Evolutionary conservation across 2,797 vertebrate species (phyloP).

Genomic region (Nothura maculosa): DNA sequence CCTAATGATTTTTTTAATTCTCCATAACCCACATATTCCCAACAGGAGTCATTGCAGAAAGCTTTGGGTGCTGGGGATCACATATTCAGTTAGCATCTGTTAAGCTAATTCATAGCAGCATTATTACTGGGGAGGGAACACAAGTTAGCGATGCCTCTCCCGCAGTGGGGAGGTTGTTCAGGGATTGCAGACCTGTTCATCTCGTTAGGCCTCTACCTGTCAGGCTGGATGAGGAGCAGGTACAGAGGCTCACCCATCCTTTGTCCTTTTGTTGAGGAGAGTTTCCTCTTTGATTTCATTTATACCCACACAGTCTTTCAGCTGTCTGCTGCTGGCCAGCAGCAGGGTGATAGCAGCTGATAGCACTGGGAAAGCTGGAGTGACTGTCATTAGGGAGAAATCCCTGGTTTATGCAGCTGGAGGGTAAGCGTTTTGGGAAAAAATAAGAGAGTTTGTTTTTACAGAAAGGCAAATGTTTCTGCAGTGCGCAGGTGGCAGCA

Average conservation of each 20-base stretch:
- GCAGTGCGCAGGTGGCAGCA: background rate
- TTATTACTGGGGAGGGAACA: background rate
- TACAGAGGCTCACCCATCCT: background rate
- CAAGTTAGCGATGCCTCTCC: background rate
- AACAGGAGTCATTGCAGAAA: background rate
- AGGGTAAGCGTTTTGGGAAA: background rate
- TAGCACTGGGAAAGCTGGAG: background rate
- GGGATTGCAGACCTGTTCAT: background rate
- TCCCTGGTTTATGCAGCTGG: background rate
- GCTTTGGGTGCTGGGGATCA: background rate
- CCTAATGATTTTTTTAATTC: background rate
- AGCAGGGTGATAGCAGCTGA: background rate
- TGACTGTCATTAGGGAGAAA: background rate
- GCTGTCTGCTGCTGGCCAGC: background rate
- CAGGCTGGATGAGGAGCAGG: background rate
- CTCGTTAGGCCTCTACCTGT: background rate
- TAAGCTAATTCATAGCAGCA: background rate
- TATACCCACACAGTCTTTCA: background rate
- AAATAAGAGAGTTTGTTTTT: background rate
- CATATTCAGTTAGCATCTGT: background rate
- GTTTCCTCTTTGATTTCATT: background rate
- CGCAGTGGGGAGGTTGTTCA: background rate
- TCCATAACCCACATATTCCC: background rate
- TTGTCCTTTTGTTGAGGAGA: background rate
- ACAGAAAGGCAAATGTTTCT: background rate